Conservation (phyloP, 2,888 invertebrate genomes). For the Agrotis ipsilon region DNA sequence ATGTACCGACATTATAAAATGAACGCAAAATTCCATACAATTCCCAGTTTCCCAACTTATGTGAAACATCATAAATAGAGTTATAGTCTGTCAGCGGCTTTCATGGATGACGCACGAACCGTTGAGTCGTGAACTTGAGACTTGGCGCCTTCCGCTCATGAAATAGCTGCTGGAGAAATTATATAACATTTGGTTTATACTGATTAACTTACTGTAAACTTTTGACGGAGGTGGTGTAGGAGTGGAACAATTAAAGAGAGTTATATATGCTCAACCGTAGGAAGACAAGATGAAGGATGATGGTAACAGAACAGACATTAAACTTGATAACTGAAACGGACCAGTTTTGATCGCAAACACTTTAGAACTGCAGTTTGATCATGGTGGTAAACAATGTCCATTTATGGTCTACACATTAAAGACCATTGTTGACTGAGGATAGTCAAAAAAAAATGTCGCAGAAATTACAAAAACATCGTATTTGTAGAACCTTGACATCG, state of each 20-base stretch:
- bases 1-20: background rate
- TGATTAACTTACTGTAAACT: background rate
- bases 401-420: background rate
- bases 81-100: constrained; percentile 16
- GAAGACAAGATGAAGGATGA: background rate
- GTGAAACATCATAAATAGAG: constrained; percentile 45
- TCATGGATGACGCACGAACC: constrained; percentile 53
- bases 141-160: constrained; percentile 65
- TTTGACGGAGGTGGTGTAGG: no score
- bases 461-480: background rate
- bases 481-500: constrained; percentile 4
- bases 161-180: constrained; percentile 31
- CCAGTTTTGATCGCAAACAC: background rate
- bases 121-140: constrained; percentile 37
- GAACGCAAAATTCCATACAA: constrained; percentile 7
- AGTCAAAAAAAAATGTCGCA: background rate
- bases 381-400: no score
- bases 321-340: background rate
- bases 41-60: constrained; percentile 10
- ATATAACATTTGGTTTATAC: background rate
- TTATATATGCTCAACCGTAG: background rate
- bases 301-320: no score
- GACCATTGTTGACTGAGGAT: fast-evolving
- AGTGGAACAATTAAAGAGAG: background rate
- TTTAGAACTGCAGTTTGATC: background rate